These are phyloP conservation scores for Alcedo quadribrachys DNA, from an alignment of 2,797 vertebrate species.

Conservation along the genomic window DNA sequence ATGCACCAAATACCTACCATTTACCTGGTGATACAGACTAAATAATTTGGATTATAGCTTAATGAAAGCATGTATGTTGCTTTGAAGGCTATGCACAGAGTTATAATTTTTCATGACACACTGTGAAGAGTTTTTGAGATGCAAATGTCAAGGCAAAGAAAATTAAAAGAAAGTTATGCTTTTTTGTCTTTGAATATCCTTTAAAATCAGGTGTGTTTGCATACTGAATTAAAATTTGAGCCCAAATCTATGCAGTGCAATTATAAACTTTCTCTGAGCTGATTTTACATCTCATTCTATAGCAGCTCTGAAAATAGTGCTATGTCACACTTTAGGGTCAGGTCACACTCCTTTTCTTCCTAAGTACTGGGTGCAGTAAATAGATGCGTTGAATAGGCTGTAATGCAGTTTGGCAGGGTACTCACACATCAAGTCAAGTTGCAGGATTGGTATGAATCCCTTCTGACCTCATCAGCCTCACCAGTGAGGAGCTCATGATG, in stretches of 20 bases:
- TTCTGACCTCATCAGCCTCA: neutral
- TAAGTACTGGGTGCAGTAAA: neutral
- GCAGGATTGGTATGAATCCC: neutral
- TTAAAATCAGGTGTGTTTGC: slow-evolving; percentile 41
- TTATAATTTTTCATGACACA: neutral
- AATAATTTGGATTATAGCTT: neutral
- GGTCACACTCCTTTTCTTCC: neutral
- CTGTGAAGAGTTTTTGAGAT: slow-evolving; percentile 5
- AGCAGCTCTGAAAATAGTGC: neutral
- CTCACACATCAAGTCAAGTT: neutral
- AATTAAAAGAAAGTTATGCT: neutral
- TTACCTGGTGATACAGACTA: neutral
- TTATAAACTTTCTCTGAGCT: neutral
- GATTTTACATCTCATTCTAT: neutral
- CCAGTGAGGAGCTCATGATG: neutral
- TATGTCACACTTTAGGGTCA: no score
- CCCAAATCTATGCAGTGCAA: neutral
- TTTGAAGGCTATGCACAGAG: neutral
- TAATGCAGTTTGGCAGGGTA: neutral
- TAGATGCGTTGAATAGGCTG: neutral
- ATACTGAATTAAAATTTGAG: neutral
- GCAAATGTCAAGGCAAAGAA: slow-evolving; percentile 31
- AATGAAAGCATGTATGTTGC: neutral
- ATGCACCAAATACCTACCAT: neutral
- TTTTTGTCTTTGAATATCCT: slow-evolving; percentile 13